Percentiles rank a stretch among this genome's conserved stretches.
Evolutionary conservation across 1,140 invertebrate species (phyloP).

Genomic region (Trichomalopsis sarcophagae): DNA sequence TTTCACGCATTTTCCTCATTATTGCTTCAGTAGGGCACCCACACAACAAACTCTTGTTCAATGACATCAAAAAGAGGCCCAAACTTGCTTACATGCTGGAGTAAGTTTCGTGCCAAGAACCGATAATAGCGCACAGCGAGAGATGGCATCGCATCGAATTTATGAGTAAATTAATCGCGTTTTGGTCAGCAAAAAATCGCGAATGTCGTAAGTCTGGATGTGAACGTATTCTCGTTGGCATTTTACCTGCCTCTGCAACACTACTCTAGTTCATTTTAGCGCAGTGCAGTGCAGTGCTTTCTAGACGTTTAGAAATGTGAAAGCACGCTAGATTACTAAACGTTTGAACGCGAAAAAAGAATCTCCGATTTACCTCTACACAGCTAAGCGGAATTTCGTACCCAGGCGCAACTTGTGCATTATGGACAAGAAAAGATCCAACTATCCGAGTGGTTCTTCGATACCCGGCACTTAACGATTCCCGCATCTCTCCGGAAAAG

Average conservation of each 20-base stretch:
- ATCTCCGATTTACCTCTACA: too few species aligned
- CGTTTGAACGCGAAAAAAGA: background rate
- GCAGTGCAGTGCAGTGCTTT: background rate
- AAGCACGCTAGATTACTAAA: background rate
- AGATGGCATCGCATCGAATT: background rate
- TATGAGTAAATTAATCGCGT: background rate
- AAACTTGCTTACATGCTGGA: too few species aligned
- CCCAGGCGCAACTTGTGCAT: too few species aligned
- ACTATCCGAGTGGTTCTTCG: too few species aligned
- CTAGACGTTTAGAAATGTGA: background rate
- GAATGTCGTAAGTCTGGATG: background rate
- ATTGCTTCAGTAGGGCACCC: too few species aligned
- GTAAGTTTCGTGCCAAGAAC: too few species aligned
- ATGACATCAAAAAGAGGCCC: too few species aligned
- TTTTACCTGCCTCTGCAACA: background rate
- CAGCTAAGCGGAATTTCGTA: too few species aligned
- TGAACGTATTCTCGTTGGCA: constrained; percentile 3
- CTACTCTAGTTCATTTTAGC: constrained; percentile 4
- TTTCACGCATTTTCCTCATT: too few species aligned
- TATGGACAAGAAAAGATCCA: too few species aligned
- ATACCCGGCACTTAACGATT: background rate
- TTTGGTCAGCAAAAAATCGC: background rate
- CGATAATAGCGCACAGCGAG: too few species aligned
- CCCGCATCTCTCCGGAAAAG: background rate
- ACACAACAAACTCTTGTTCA: too few species aligned